Evolutionary conservation across 92 coral and sea anemone species (phyloP).

Genomic region (Porites cylindrica): DNA sequence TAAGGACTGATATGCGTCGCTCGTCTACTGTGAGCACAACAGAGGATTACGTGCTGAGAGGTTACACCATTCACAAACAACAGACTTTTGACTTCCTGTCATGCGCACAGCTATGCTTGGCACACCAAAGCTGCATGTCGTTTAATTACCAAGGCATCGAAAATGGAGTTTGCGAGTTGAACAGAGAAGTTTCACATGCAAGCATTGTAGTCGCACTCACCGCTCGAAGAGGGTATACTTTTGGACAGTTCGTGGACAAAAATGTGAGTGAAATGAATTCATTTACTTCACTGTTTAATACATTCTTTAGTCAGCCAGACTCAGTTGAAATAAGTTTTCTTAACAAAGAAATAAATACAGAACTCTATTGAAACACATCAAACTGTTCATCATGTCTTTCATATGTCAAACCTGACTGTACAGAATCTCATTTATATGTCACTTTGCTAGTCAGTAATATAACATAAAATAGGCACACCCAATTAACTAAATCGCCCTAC

Average conservation of each 20-base stretch:
- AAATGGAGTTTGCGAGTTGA: slow-evolving; percentile 71
- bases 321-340: too few species aligned
- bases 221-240: slow-evolving; percentile 31
- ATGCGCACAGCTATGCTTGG: slow-evolving; percentile 81
- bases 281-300: too few species aligned
- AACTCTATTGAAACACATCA: too few species aligned
- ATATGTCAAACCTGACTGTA: too few species aligned
- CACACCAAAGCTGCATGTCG: slow-evolving; percentile 58
- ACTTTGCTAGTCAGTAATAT: too few species aligned
- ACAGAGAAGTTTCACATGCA: neutral
- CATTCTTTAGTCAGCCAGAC: too few species aligned
- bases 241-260: slow-evolving; percentile 47
- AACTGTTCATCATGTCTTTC: too few species aligned
- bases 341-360: too few species aligned
- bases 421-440: too few species aligned
- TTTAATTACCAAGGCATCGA: slow-evolving; percentile 66
- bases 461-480: too few species aligned
- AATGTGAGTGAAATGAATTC: slow-evolving; percentile 1
- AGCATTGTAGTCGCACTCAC: neutral
- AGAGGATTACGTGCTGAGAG: slow-evolving; percentile 60
- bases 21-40: slow-evolving; percentile 52
- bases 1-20: slow-evolving; percentile 38
- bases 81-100: slow-evolving; percentile 63
- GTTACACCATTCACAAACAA: slow-evolving; percentile 54
- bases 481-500: too few species aligned